These are phyloP conservation scores for Nomada lathburiana DNA, from an alignment of 2,888 invertebrate genomes.

Conservation along the genomic window DNA sequence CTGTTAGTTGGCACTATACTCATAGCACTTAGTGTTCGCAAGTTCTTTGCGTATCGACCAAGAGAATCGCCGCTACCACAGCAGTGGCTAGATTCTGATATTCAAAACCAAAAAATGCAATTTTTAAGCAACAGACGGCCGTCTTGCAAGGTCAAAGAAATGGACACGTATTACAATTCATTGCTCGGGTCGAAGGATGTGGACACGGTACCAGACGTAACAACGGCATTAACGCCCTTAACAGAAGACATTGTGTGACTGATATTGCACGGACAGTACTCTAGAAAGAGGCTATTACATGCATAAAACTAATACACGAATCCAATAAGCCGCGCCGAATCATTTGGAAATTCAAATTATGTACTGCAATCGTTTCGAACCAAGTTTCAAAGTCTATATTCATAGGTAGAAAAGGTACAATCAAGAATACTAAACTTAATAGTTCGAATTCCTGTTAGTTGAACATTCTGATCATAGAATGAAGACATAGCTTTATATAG, in stretches of 20 bases:
- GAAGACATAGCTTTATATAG: not conserved
- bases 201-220: slow-evolving; percentile 26
- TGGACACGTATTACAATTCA: slow-evolving; percentile 83
- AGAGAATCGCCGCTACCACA: slow-evolving; percentile 54
- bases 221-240: slow-evolving; percentile 48
- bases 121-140: slow-evolving; percentile 76
- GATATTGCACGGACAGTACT: not conserved
- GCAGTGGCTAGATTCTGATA: slow-evolving; percentile 78
- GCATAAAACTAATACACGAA: not conserved
- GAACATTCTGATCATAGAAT: not conserved
- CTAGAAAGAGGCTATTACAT: slow-evolving; percentile 39
- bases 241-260: slow-evolving; percentile 54
- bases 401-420: not conserved
- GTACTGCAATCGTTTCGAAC: not conserved
- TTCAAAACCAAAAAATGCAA: slow-evolving; percentile 76
- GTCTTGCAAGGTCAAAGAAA: slow-evolving; percentile 79
- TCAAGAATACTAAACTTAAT: not conserved
- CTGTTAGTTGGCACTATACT: slow-evolving; percentile 86
- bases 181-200: slow-evolving; percentile 78
- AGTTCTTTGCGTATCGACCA: slow-evolving; percentile 77
- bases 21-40: slow-evolving; percentile 85
- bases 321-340: not conserved
- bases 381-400: not conserved
- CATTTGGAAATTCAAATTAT: not conserved
- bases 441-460: not conserved